These are phyloP conservation scores for Mesodorylaimus sp. DNA, from an alignment of 2,888 invertebrate genomes.

Conservation along the genomic window DNA sequence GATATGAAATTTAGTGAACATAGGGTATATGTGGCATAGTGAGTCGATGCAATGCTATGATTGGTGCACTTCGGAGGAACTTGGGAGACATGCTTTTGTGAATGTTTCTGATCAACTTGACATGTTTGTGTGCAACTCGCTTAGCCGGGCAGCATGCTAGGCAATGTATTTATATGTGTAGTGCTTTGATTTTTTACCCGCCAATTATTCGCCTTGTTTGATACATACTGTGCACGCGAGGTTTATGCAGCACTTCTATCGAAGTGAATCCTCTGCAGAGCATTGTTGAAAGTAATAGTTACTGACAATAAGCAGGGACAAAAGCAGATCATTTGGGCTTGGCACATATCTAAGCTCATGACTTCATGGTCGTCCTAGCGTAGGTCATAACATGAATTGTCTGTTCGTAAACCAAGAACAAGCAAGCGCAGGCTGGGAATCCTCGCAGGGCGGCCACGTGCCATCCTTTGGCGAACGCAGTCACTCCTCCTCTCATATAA, in stretches of 20 bases:
- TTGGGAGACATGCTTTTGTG: no score
- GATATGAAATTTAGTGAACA: no score
- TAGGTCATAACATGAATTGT: constrained; percentile 1
- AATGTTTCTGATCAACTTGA: no score
- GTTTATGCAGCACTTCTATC: neutral
- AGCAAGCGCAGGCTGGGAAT: constrained; percentile 50
- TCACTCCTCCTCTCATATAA: constrained; percentile 40
- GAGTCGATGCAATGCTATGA: no score
- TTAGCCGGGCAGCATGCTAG: no score
- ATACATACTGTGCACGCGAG: neutral
- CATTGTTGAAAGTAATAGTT: neutral
- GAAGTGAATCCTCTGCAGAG: neutral
- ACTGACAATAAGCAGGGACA: neutral
- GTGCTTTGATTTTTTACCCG: no score
- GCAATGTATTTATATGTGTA: no score
- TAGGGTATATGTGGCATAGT: no score
- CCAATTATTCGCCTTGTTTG: no score
- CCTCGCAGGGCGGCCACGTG: constrained; percentile 45
- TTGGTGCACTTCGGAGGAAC: no score
- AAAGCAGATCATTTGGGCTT: neutral
- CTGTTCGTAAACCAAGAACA: constrained; percentile 41
- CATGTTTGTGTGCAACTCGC: no score
- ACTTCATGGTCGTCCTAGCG: neutral
- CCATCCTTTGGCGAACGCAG: constrained; percentile 46
- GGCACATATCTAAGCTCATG: neutral